These are phyloP conservation scores for Furnarius figulus DNA, from an alignment of 2,113 vertebrate species.

Conservation along the genomic window DNA sequence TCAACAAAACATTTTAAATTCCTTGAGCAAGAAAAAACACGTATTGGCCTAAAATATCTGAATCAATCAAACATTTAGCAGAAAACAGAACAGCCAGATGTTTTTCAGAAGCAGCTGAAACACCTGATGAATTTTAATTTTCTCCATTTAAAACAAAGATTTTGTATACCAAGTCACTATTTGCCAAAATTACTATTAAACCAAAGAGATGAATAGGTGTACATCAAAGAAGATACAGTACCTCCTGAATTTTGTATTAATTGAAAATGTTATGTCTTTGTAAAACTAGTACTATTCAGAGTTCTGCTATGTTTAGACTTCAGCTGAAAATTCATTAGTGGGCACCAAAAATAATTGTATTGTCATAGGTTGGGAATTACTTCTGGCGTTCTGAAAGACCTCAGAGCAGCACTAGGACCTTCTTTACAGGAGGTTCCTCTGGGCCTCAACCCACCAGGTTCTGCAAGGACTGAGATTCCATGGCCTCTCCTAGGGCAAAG, in stretches of 20 bases:
- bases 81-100: not conserved
- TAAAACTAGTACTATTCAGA: not conserved
- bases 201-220: not conserved
- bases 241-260: not conserved
- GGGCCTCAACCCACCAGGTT: not conserved
- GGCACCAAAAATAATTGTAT: not conserved
- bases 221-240: not conserved
- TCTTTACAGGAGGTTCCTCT: not conserved
- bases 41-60: not conserved
- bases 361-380: not conserved
- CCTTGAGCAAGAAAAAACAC: not conserved
- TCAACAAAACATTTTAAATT: not conserved
- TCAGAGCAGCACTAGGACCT: not conserved
- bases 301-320: not conserved
- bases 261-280: not conserved
- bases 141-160: not conserved
- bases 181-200: not conserved
- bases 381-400: not conserved
- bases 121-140: not conserved
- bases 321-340: not conserved
- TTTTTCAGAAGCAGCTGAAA: not conserved
- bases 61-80: not conserved
- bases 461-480: not conserved
- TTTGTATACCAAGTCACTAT: not conserved
- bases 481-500: not conserved